These are phyloP conservation scores for Papilio helenus DNA, from an alignment of 1,140 invertebrate species.

Conservation along the genomic window DNA sequence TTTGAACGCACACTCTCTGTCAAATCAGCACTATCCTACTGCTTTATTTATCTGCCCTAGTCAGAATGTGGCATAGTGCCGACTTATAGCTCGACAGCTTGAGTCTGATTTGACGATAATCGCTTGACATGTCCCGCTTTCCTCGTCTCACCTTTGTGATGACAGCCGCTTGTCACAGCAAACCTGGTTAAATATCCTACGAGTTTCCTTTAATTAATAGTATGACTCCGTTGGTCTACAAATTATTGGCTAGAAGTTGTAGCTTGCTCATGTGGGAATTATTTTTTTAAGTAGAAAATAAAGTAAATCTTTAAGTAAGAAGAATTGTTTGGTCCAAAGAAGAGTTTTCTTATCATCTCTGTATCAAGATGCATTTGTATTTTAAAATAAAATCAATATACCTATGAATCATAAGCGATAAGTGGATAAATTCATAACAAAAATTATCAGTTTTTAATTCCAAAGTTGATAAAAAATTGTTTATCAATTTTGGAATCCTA, in stretches of 20 bases:
- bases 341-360: no score
- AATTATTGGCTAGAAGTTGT: not conserved
- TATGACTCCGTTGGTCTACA: not conserved
- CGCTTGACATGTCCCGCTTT: slow-evolving; percentile 11
- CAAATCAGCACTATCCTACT: not conserved
- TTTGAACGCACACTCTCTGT: not conserved
- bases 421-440: not conserved
- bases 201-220: not conserved
- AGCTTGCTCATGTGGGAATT: not conserved
- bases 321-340: no score
- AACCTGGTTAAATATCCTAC: not conserved
- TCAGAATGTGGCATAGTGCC: not conserved
- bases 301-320: not conserved
- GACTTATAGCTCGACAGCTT: not conserved
- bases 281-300: not conserved
- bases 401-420: no score
- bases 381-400: no score
- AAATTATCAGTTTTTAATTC: not conserved
- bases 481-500: no score
- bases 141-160: not conserved
- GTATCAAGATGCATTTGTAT: no score
- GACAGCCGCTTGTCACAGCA: not conserved
- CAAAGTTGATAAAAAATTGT: not conserved
- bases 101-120: slow-evolving; percentile 11
- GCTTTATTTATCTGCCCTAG: not conserved